A percentile compares a stretch with the other conserved stretches of the same genome.
phyloP scores from a whole-genome alignment of 2,888 invertebrate genomes.

The Drepana falcataria region DNA sequence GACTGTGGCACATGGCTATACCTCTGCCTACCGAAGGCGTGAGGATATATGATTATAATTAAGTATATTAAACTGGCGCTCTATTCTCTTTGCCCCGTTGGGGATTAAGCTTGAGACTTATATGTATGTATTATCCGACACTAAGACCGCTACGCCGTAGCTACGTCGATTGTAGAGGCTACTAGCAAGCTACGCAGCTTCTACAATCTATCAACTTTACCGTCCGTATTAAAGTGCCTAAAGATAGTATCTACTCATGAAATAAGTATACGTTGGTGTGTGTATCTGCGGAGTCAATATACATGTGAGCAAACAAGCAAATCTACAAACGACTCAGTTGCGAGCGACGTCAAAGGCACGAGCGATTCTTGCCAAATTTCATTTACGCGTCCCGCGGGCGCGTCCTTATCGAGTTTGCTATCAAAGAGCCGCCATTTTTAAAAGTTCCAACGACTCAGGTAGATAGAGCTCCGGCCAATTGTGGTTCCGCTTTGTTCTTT shows the following conservation, averaged over 20 bases:
- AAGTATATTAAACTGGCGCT: no score
- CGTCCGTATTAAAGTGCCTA: no score
- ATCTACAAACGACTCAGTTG: constrained; percentile 51
- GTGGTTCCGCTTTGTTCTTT: constrained; percentile 75
- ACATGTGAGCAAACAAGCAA: constrained; percentile 42
- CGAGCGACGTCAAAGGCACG: constrained; percentile 67
- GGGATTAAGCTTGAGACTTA: no score
- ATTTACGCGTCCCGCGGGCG: constrained; percentile 76
- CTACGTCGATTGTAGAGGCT: no score
- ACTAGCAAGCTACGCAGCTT: no score
- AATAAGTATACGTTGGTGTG: background rate
- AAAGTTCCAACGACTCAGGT: constrained; percentile 71
- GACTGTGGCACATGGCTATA: no score
- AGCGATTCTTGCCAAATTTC: constrained; percentile 71
- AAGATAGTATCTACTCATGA: no score
- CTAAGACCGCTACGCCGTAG: background rate
- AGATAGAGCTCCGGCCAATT: constrained; percentile 60
- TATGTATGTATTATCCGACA: no score
- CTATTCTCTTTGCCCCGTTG: no score
- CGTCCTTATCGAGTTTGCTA: constrained; percentile 67
- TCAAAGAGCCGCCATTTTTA: constrained; percentile 77
- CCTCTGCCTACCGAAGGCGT: no score
- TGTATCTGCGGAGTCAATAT: constrained; percentile 14
- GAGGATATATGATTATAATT: no score
- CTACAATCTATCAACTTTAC: no score